Evolutionary conservation across 37 sponge, comb jelly and placozoan genomes (phyloP).

Genomic region (Cliona cf. orientalis): DNA sequence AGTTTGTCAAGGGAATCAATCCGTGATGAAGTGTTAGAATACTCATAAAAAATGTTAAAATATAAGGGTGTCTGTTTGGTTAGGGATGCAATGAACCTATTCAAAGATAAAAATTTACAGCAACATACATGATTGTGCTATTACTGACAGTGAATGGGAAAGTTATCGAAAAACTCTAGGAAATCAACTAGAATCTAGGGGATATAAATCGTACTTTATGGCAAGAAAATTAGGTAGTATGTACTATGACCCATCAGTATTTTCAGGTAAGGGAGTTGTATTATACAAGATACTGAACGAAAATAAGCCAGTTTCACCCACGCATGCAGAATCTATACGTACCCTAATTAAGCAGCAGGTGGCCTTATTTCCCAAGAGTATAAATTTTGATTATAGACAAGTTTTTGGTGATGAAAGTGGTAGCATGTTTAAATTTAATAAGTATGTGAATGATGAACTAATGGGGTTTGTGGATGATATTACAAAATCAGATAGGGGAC

Average conservation of each 20-base stretch:
- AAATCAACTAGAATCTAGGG: background rate
- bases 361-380: background rate
- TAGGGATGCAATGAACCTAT: background rate
- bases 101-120: background rate
- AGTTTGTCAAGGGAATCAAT: background rate
- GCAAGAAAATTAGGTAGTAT: background rate
- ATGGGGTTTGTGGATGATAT: background rate
- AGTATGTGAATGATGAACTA: background rate
- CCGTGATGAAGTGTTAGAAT: background rate
- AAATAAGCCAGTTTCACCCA: background rate
- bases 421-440: background rate
- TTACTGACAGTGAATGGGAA: background rate
- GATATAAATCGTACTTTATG: background rate
- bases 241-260: background rate
- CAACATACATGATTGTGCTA: no score
- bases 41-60: background rate
- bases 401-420: background rate
- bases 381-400: background rate
- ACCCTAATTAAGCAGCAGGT: background rate
- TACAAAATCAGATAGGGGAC: background rate
- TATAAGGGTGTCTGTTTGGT: background rate
- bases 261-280: background rate
- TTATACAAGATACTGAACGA: background rate
- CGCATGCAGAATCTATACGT: background rate
- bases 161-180: background rate